Conservation (phyloP, 2,113 vertebrate species). For the Pedetes capensis region DNA sequence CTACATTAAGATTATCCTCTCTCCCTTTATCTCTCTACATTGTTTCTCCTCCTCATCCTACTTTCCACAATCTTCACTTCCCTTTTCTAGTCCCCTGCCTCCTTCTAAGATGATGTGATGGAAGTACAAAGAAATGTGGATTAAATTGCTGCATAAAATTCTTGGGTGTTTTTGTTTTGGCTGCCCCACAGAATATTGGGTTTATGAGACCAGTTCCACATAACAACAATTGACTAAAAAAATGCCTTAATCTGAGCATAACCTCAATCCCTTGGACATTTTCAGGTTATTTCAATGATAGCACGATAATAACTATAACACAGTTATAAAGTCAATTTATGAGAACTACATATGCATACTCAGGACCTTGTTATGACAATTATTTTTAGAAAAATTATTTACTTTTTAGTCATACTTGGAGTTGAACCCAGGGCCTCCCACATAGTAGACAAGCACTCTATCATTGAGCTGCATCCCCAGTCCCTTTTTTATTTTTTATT, state of each 20-base stretch:
- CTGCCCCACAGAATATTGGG: conserved; percentile 43
- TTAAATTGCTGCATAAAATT: conserved; percentile 61
- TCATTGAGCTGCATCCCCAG: too few relatives aligned
- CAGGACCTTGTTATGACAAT: not conserved
- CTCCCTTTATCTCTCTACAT: too few relatives aligned
- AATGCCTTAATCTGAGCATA: not conserved
- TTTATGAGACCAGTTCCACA: conserved; percentile 3
- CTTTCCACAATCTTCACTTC: too few relatives aligned
- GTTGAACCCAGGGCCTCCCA: too few relatives aligned
- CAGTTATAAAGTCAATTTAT: not conserved
- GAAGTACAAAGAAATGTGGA: not conserved
- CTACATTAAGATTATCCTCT: too few relatives aligned
- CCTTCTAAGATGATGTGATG: not conserved
- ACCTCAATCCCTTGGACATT: not conserved
- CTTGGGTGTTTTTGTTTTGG: not conserved
- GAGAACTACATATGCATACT: not conserved
- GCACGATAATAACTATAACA: not conserved
- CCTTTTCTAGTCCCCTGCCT: too few relatives aligned
- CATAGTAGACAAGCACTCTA: too few relatives aligned
- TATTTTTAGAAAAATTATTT: too few relatives aligned
- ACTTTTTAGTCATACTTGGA: too few relatives aligned
- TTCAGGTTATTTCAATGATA: not conserved
- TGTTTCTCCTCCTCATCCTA: too few relatives aligned
- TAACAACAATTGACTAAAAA: not conserved
- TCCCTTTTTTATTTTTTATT: too few relatives aligned